Conservation (phyloP, 2,888 invertebrate species). For the Caenorhabditis plicata region DNA sequence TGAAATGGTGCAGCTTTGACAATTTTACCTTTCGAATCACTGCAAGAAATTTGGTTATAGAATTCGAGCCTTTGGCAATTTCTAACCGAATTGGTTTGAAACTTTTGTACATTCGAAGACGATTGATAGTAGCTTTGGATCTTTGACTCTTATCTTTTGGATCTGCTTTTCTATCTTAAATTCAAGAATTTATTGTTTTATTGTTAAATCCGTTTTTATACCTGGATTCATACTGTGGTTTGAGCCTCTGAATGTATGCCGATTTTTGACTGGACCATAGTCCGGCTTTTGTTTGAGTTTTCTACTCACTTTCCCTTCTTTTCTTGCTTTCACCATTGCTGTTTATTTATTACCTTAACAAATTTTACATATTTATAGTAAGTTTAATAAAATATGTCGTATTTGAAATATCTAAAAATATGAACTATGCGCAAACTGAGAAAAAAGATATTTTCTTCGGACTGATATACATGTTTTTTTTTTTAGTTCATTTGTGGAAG, state of each 20-base stretch:
- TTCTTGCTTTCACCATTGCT: constrained; percentile 47
- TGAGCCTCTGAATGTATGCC: constrained; percentile 70
- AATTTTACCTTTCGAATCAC: constrained; percentile 82
- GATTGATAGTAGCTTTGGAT: constrained; percentile 88
- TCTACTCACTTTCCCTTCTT: constrained; percentile 42
- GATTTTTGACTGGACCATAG: constrained; percentile 44
- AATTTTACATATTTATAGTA: too few species aligned
- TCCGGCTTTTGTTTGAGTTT: constrained; percentile 46
- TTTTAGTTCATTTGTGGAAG: too few species aligned
- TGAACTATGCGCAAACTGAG: too few species aligned
- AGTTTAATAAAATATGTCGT: too few species aligned
- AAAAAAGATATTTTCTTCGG: too few species aligned
- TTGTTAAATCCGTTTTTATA: too few species aligned
- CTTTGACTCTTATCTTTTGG: constrained; percentile 34
- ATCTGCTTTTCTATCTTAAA: constrained; percentile 69
- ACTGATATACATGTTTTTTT: too few species aligned
- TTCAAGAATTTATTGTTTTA: too few species aligned
- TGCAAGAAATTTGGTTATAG: constrained; percentile 46
- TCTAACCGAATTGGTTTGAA: constrained; percentile 83
- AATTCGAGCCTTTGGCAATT: not conserved
- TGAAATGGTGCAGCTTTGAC: constrained; percentile 93
- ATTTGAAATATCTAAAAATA: too few species aligned
- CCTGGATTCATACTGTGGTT: constrained; percentile 94
- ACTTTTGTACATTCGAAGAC: constrained; percentile 96
- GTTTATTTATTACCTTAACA: too few species aligned